phyloP scores from a whole-genome alignment of 1,140 invertebrate species.

The Propsilocerus akamusi region DNA sequence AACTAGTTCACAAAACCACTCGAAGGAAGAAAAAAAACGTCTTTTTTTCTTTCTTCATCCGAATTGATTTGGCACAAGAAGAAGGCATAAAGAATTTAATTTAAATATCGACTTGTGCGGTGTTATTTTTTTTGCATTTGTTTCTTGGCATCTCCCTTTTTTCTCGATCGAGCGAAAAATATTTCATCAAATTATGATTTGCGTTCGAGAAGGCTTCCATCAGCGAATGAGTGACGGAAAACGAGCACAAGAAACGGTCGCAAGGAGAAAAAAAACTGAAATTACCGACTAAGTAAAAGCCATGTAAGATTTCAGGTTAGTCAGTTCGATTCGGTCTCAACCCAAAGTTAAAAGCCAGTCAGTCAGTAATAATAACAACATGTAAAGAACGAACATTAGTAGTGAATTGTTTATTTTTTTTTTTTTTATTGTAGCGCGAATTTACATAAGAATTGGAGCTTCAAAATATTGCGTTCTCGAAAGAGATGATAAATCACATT shows the following conservation, averaged over 20 bases:
- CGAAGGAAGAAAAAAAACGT: too few relatives aligned
- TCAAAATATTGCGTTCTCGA: not conserved
- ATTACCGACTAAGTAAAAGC: too few relatives aligned
- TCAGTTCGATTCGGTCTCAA: not conserved
- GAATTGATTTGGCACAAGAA: not conserved
- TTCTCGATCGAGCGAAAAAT: not conserved
- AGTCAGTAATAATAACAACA: not conserved
- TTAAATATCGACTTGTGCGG: conserved; percentile 2
- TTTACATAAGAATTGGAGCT: not conserved
- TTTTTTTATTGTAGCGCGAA: too few relatives aligned
- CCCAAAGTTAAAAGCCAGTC: not conserved
- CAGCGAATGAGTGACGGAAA: too few relatives aligned
- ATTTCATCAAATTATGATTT: conserved; percentile 3
- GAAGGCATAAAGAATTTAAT: not conserved
- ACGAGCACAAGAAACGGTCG: too few relatives aligned
- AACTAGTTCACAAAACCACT: too few relatives aligned
- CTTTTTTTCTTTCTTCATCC: too few relatives aligned
- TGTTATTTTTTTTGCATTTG: not conserved
- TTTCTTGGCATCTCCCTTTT: not conserved
- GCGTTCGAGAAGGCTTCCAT: too few relatives aligned
- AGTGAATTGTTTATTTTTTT: too few relatives aligned
- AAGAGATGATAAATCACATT: conserved; percentile 1
- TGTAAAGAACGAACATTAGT: conserved; percentile 2
- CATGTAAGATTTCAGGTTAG: not conserved
- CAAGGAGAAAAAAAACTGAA: too few relatives aligned